These are phyloP conservation scores for Pogonognathellus flavescens DNA, from an alignment of 1,140 invertebrate genomes.

Conservation along the genomic window DNA sequence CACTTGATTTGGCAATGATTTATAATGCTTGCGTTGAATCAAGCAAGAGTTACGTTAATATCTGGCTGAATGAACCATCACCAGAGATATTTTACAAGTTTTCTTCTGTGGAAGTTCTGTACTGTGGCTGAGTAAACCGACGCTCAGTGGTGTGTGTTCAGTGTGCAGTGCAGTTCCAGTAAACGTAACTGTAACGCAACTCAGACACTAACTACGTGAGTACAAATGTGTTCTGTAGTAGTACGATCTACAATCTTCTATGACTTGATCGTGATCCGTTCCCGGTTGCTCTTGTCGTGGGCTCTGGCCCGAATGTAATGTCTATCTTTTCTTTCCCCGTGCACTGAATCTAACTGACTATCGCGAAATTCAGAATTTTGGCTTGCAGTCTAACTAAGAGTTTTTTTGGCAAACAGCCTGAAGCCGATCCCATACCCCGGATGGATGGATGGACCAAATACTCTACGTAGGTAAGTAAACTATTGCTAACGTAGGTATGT, in stretches of 20 bases:
- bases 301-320: constrained; percentile 20
- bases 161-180: too few relatives aligned
- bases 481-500: background rate
- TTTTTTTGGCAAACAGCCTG: constrained; percentile 48
- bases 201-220: too few relatives aligned
- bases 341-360: constrained; percentile 30
- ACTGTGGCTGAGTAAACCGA: background rate
- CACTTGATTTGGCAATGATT: constrained; percentile 50
- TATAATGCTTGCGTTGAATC: constrained; percentile 37
- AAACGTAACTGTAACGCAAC: constrained; percentile 11
- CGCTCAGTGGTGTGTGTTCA: too few relatives aligned
- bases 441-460: constrained; percentile 22
- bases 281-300: constrained; percentile 5
- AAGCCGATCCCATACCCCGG: constrained; percentile 16
- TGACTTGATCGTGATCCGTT: constrained; percentile 17
- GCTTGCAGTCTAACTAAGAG: constrained; percentile 12
- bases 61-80: constrained; percentile 40
- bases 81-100: constrained; percentile 40
- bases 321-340: constrained; percentile 16
- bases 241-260: too few relatives aligned
- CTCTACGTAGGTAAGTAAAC: background rate
- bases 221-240: too few relatives aligned
- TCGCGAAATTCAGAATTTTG: constrained; percentile 51
- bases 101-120: background rate
- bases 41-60: constrained; percentile 45